Percentiles rank a stretch among this genome's conserved stretches.
Evolutionary conservation across 2,797 vertebrate species (phyloP).

Genomic region (Hydrolagus colliei): DNA sequence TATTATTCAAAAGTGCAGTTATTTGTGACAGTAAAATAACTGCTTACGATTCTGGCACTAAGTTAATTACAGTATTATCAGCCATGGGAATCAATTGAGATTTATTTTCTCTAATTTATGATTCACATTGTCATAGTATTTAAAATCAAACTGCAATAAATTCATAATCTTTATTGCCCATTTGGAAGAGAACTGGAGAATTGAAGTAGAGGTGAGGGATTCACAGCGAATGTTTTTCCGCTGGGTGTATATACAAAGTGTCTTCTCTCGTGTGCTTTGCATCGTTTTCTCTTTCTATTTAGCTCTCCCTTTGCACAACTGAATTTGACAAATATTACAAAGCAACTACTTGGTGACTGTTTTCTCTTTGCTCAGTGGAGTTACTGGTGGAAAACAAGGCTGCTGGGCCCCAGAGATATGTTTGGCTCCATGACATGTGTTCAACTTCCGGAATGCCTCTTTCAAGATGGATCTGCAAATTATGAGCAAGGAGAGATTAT

Average conservation of each 20-base stretch:
- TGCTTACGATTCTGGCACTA: background rate
- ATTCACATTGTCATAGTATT: background rate
- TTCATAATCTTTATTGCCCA: background rate
- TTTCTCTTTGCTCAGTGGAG: constrained; percentile 13
- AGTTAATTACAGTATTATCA: background rate
- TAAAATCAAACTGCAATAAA: background rate
- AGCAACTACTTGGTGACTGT: background rate
- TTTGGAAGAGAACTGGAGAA: background rate
- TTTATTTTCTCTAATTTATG: no score
- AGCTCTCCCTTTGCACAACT: background rate
- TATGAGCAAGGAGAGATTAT: constrained; percentile 22
- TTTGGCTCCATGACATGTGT: constrained; percentile 26
- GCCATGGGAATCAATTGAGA: background rate
- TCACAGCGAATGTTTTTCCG: background rate
- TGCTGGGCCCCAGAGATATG: constrained; percentile 12
- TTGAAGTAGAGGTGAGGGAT: background rate
- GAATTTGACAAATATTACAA: background rate
- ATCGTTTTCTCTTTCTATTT: background rate
- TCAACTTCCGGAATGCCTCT: constrained; percentile 10
- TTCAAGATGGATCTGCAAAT: background rate
- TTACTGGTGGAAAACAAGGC: constrained; percentile 28
- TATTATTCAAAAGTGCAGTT: background rate
- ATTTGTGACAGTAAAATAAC: background rate
- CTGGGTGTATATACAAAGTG: no score
- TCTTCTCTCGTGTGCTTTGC: background rate